phyloP scores from a whole-genome alignment of 30 jellyfish, hydroid and myxozoan species.

The Sanderia malayensis region DNA sequence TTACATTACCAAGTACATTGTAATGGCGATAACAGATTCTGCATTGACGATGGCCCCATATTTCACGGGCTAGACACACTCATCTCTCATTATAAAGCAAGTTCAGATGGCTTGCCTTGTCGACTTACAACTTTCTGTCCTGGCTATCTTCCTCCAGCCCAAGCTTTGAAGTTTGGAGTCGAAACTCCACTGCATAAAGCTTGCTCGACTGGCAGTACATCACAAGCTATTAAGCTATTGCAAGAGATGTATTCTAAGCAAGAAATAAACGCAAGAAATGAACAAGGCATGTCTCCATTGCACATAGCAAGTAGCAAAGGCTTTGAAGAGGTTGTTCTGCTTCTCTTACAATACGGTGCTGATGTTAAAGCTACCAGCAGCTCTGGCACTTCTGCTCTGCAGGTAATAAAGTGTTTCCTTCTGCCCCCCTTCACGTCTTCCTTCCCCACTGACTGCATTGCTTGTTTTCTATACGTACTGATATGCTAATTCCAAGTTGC shows the following conservation, averaged over 20 bases:
- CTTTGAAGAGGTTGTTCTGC: constrained; percentile 50
- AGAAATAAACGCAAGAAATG: constrained; percentile 73
- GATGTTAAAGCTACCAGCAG: constrained; percentile 63
- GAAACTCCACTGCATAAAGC: constrained; percentile 75
- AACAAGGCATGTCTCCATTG: constrained; percentile 75
- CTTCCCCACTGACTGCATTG: no score
- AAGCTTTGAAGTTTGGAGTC: constrained; percentile 66
- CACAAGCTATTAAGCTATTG: constrained; percentile 42
- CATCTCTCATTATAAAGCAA: constrained; percentile 60
- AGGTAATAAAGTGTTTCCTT: no score
- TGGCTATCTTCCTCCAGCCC: constrained; percentile 76
- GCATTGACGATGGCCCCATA: constrained; percentile 88
- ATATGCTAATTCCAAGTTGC: no score
- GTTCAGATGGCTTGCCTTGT: constrained; percentile 88
- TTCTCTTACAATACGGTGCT: constrained; percentile 58
- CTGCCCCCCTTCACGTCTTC: no score
- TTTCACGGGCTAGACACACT: constrained; percentile 84
- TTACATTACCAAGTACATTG: constrained; percentile 85
- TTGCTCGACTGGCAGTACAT: constrained; percentile 46
- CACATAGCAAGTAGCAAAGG: constrained; percentile 81
- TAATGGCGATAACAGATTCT: constrained; percentile 66
- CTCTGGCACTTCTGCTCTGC: constrained; percentile 75
- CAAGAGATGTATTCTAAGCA: constrained; percentile 51
- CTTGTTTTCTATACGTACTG: no score
- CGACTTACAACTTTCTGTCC: constrained; percentile 62